Percentiles rank a stretch among this genome's conserved stretches.
Evolutionary conservation across 2,797 vertebrate species (phyloP).

Genomic region (Sebastes matsubarae): DNA sequence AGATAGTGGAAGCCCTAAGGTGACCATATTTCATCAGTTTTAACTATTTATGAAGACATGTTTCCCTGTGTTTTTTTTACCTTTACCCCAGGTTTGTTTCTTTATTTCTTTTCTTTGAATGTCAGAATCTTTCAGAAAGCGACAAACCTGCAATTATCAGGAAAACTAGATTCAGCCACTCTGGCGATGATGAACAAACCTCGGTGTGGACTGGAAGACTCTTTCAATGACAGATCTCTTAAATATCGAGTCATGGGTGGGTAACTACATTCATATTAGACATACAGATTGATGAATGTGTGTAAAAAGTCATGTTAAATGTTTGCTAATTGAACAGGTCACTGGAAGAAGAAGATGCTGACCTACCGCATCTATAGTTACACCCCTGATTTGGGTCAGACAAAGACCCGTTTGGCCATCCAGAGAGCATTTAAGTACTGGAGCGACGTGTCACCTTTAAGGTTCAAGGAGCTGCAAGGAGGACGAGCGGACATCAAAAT

Average conservation of each 20-base stretch:
- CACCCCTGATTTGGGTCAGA: slow-evolving; percentile 75
- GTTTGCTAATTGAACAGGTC: slow-evolving; percentile 67
- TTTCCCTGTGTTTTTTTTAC: background rate
- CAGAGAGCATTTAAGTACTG: slow-evolving; percentile 86
- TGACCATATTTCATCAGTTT: slow-evolving; percentile 32
- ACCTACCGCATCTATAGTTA: slow-evolving; percentile 86
- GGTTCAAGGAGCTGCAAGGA: slow-evolving; percentile 79
- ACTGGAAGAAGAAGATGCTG: slow-evolving; percentile 86
- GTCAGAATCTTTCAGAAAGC: slow-evolving; percentile 85
- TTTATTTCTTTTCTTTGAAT: background rate
- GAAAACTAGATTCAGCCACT: slow-evolving; percentile 78
- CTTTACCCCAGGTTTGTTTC: background rate
- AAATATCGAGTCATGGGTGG: slow-evolving; percentile 85
- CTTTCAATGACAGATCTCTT: slow-evolving; percentile 79
- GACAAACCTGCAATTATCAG: slow-evolving; percentile 79
- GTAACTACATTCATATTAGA: slow-evolving; percentile 1
- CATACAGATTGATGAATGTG: background rate
- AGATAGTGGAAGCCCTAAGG: slow-evolving; percentile 82
- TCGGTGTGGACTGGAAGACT: slow-evolving; percentile 87
- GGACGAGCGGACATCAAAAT: slow-evolving; percentile 87
- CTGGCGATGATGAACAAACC: slow-evolving; percentile 82
- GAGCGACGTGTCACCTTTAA: slow-evolving; percentile 83
- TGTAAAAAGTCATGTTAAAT: background rate
- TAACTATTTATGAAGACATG: background rate
- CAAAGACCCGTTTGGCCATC: slow-evolving; percentile 79